phyloP scores from a whole-genome alignment of 2,888 invertebrate species.

The Phytoseiulus persimilis region DNA sequence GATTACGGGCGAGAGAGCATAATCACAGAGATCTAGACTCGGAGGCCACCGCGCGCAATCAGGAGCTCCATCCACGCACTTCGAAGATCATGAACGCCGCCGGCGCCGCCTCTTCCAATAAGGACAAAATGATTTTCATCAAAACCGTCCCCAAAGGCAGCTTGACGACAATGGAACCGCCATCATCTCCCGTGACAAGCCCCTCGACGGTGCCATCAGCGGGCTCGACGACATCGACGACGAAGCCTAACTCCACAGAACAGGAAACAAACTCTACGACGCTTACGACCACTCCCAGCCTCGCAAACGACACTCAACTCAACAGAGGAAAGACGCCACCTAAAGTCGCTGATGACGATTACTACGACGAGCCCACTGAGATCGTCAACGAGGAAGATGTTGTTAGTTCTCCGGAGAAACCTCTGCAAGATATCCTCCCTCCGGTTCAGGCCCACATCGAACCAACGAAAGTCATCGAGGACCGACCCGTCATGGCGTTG shows the following conservation, averaged over 20 bases:
- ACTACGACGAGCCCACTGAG: conserved; percentile 10
- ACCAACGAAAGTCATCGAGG: not conserved
- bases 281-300: not conserved
- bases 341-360: not conserved
- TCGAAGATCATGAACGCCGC: conserved; percentile 34
- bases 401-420: not conserved
- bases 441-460: not conserved
- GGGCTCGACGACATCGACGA: not conserved
- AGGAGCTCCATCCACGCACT: not conserved
- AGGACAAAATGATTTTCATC: conserved; percentile 27
- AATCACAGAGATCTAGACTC: not conserved
- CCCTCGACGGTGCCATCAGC: not conserved
- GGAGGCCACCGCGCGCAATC: conserved; percentile 12
- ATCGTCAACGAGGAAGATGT: conserved; percentile 18
- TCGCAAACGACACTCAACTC: no score
- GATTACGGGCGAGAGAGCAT: not conserved
- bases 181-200: not conserved
- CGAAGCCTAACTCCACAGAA: not conserved
- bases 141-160: conserved; percentile 27
- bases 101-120: not conserved
- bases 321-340: not conserved
- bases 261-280: not conserved
- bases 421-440: not conserved
- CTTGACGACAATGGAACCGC: not conserved
- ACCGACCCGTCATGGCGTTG: conserved; percentile 12